Evolutionary conservation across 53 echinoderm and acorn worm genomes (phyloP).

Genomic region (Holothuria leucospilota): DNA sequence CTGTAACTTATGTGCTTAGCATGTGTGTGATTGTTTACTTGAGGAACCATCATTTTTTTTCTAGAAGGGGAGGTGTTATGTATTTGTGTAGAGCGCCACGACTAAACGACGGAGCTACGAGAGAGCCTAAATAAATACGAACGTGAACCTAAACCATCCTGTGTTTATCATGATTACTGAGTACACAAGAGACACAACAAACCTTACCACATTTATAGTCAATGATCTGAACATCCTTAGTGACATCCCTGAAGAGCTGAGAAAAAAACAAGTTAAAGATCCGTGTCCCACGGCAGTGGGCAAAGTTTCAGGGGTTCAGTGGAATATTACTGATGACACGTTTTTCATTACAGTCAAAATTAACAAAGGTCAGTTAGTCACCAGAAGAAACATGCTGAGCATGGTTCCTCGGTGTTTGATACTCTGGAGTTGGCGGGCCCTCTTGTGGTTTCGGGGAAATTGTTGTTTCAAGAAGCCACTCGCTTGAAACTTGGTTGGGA

Average conservation of each 20-base stretch:
- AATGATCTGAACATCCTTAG: conserved; percentile 38
- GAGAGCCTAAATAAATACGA: no score
- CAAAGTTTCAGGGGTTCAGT: conserved; percentile 41
- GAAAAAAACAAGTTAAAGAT: background rate
- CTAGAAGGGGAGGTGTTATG: no score
- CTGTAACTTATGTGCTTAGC: no score
- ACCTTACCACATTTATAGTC: conserved; percentile 16
- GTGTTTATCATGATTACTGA: no score
- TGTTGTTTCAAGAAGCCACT: conserved; percentile 51
- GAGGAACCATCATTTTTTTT: no score
- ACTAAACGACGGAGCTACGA: no score
- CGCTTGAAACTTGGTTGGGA: conserved; percentile 44
- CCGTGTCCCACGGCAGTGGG: background rate
- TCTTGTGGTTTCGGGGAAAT: conserved; percentile 11
- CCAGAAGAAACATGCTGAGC: no score
- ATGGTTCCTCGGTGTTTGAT: conserved; percentile 59
- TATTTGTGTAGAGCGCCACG: no score
- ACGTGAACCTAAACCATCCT: no score
- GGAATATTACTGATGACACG: conserved; percentile 38
- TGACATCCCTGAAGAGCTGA: conserved; percentile 14
- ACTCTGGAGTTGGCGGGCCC: conserved; percentile 42
- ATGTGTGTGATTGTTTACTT: no score
- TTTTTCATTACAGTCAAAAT: conserved; percentile 27
- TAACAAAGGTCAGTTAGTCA: conserved; percentile 3
- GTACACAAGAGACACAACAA: no score